These are phyloP conservation scores for Nebria brevicollis DNA, from an alignment of 2,888 invertebrate species.

Conservation along the genomic window DNA sequence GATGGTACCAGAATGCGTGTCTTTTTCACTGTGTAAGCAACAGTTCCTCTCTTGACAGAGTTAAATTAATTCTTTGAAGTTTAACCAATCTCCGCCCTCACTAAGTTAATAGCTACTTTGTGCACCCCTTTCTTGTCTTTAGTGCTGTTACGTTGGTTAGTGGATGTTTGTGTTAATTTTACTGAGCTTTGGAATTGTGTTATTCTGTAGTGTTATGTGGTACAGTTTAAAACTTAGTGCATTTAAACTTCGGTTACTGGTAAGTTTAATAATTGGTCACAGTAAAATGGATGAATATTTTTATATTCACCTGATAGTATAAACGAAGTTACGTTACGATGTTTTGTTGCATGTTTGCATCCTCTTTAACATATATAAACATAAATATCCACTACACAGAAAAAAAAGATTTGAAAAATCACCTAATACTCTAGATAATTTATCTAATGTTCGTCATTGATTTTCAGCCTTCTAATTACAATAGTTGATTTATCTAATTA, in stretches of 20 bases:
- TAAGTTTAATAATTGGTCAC: not conserved
- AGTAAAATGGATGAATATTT: not conserved
- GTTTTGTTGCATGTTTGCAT: too few species aligned
- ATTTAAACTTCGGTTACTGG: not conserved
- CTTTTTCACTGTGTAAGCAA: not conserved
- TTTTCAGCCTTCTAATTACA: too few species aligned
- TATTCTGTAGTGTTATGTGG: not conserved
- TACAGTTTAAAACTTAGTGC: not conserved
- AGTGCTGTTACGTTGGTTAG: not conserved
- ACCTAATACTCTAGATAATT: too few species aligned
- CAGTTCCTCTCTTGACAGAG: not conserved
- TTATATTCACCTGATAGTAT: too few species aligned
- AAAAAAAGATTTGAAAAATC: too few species aligned
- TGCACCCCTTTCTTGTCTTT: not conserved
- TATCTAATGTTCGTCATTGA: too few species aligned
- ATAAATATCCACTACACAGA: too few species aligned
- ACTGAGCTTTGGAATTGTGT: not conserved
- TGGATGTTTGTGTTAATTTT: not conserved
- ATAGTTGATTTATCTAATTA: too few species aligned
- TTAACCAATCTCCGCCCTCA: not conserved
- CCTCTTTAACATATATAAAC: too few species aligned
- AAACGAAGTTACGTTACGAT: too few species aligned
- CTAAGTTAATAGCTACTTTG: slow-evolving; percentile 1
- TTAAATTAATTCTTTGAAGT: not conserved
- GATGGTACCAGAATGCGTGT: too few species aligned